A percentile compares a stretch with the other conserved stretches of the same genome.
Evolutionary conservation across 2,888 invertebrate species (phyloP).

Genomic region (Acleris emargana): DNA sequence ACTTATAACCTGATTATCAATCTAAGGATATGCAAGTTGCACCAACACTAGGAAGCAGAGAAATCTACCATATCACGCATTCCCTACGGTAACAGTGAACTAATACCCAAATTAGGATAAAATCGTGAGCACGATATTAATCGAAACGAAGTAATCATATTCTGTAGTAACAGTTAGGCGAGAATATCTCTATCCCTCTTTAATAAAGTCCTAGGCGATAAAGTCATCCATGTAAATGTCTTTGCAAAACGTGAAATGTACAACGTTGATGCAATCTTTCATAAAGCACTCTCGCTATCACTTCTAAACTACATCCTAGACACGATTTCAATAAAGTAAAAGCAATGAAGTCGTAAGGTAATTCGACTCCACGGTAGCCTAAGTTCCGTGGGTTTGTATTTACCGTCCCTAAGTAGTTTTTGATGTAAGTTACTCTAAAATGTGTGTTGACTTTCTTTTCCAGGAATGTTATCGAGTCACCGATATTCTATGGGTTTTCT

Average conservation of each 20-base stretch:
- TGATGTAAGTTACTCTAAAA: slow-evolving; percentile 59
- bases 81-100: not conserved
- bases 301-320: slow-evolving; percentile 56
- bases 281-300: slow-evolving; percentile 41
- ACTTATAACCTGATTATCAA: not conserved
- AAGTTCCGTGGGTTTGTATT: slow-evolving; percentile 54
- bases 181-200: not conserved
- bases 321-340: slow-evolving; percentile 79
- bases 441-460: slow-evolving; percentile 55
- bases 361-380: slow-evolving; percentile 66
- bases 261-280: not conserved
- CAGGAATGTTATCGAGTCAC: slow-evolving; percentile 49
- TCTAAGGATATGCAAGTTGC: slow-evolving; percentile 1
- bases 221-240: slow-evolving; percentile 8
- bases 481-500: slow-evolving; percentile 31
- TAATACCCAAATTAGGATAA: slow-evolving; percentile 1
- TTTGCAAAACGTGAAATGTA: not conserved
- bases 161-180: not conserved
- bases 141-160: slow-evolving; percentile 1
- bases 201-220: not conserved
- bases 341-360: slow-evolving; percentile 73
- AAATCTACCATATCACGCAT: not conserved
- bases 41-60: not conserved
- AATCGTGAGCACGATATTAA: slow-evolving; percentile 1
- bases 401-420: slow-evolving; percentile 60